Conservation (phyloP, 2,113 vertebrate species). For the Sapajus apella region DNA sequence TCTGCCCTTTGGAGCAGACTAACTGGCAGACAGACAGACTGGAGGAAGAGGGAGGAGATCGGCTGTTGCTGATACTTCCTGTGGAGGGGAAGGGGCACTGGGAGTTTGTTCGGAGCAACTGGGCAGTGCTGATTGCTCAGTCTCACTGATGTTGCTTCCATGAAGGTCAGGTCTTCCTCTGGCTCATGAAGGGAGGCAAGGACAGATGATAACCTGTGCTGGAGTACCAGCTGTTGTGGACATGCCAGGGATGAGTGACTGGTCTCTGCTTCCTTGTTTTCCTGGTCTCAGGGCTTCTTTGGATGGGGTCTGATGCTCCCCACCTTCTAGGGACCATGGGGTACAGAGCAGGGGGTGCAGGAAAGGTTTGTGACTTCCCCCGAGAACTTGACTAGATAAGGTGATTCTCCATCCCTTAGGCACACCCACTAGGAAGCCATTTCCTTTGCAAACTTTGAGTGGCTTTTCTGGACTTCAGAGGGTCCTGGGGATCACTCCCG, state of each 20-base stretch:
- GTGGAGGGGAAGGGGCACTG: not conserved
- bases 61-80: not conserved
- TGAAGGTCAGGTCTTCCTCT: conserved; percentile 64
- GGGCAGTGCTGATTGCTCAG: not conserved
- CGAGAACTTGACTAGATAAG: not conserved
- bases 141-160: not conserved
- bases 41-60: not conserved
- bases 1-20: not conserved
- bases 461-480: not conserved
- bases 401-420: not conserved
- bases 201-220: not conserved
- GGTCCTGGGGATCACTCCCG: not conserved
- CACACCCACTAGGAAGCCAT: not conserved
- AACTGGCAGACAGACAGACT: not conserved
- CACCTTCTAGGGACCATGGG: not conserved
- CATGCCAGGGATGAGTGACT: not conserved
- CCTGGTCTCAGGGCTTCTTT: not conserved
- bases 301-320: not conserved
- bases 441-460: not conserved
- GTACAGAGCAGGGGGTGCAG: not conserved
- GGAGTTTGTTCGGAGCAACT: not conserved
- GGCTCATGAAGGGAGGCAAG: not conserved
- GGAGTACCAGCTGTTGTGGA: not conserved
- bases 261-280: not conserved
- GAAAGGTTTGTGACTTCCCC: not conserved